Percentiles rank a stretch among this genome's conserved stretches.
Evolutionary conservation across 1,140 invertebrate genomes (phyloP).

Genomic region (Spodoptera litura): DNA sequence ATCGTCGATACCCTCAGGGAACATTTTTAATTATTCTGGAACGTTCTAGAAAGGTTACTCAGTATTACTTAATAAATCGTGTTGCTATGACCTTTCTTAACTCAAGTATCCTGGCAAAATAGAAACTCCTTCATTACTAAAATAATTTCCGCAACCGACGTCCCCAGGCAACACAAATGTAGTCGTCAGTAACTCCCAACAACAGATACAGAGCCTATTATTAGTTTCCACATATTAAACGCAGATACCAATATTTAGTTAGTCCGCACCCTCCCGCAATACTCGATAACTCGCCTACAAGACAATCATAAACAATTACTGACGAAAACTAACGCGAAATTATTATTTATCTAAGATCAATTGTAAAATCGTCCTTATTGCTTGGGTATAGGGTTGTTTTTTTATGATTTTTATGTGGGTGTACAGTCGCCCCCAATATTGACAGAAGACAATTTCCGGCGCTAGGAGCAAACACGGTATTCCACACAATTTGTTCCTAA

Average conservation of each 20-base stretch:
- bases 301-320: slow-evolving; percentile 66
- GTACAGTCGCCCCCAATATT: slow-evolving; percentile 61
- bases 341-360: slow-evolving; percentile 1
- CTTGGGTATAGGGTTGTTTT: slow-evolving; percentile 15
- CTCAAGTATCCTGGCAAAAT: background rate
- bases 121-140: background rate
- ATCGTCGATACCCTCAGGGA: too few species aligned
- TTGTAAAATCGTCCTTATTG: slow-evolving; percentile 40
- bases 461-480: slow-evolving; percentile 58
- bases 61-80: too few species aligned
- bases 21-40: too few species aligned
- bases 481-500: slow-evolving; percentile 72
- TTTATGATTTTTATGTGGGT: slow-evolving; percentile 13
- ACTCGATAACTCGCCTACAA: slow-evolving; percentile 44
- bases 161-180: slow-evolving; percentile 9
- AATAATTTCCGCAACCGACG: slow-evolving; percentile 10
- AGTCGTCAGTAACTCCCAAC: background rate
- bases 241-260: slow-evolving; percentile 56
- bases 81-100: too few species aligned
- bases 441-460: slow-evolving; percentile 75
- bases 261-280: slow-evolving; percentile 36
- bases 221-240: slow-evolving; percentile 45
- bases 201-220: slow-evolving; percentile 11
- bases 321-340: slow-evolving; percentile 38
- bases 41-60: too few species aligned